Evolutionary conservation across 2,888 invertebrate species (phyloP).

Genomic region (Pemphredon lugubris): DNA sequence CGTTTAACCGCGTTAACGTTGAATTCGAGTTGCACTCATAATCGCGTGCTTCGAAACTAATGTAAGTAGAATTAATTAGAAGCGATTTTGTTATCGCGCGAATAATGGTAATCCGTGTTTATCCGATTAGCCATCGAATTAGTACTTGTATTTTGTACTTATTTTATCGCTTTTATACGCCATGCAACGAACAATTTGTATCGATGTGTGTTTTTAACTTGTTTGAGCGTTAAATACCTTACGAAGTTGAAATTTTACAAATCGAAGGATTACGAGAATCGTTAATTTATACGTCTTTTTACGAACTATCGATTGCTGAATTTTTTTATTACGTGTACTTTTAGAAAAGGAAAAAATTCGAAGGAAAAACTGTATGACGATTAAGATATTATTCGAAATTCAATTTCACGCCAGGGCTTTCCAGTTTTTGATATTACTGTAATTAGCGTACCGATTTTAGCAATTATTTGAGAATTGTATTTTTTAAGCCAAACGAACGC

Average conservation of each 20-base stretch:
- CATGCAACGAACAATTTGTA: slow-evolving; percentile 4
- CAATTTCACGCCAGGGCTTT: too few species aligned
- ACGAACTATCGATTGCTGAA: too few species aligned
- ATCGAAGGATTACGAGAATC: background rate
- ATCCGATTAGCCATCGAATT: too few species aligned
- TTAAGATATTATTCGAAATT: too few species aligned
- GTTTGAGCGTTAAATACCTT: background rate
- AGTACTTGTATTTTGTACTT: slow-evolving; percentile 51
- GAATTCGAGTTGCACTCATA: background rate
- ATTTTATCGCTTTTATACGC: slow-evolving; percentile 18
- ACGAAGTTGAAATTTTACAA: background rate
- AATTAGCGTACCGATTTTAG: too few species aligned
- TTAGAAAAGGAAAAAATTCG: too few species aligned
- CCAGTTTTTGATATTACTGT: too few species aligned
- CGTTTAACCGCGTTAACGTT: background rate
- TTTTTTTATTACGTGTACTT: too few species aligned
- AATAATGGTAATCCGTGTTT: background rate
- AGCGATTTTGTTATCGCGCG: background rate
- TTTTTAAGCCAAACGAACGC: too few species aligned
- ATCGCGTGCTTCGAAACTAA: background rate
- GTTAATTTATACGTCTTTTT: slow-evolving; percentile 4
- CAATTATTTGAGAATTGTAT: too few species aligned
- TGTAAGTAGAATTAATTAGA: background rate
- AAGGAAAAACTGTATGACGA: too few species aligned
- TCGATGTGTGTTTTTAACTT: background rate